phyloP scores from a whole-genome alignment of 2,888 invertebrate genomes.

The Microctonus aethiopoides region DNA sequence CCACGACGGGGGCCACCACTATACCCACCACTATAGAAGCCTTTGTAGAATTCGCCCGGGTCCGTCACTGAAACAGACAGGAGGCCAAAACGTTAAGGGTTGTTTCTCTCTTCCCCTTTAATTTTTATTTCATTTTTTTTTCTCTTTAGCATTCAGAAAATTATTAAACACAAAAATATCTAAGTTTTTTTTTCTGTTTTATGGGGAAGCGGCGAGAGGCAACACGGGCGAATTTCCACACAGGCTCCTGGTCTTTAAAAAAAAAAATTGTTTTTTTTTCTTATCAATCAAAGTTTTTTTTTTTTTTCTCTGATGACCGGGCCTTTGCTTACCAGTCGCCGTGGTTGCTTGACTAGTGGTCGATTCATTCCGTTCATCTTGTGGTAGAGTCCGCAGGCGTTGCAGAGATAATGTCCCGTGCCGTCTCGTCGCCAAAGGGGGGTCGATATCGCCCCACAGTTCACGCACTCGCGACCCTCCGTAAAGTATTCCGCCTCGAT shows the following conservation, averaged over 20 bases:
- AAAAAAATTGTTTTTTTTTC: constrained; percentile 35
- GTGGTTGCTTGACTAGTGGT: constrained; percentile 90
- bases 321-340: constrained; percentile 84
- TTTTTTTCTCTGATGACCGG: constrained; percentile 21
- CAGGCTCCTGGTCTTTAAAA: constrained; percentile 60
- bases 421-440: constrained; percentile 97
- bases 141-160: constrained; percentile 3
- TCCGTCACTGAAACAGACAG: constrained; percentile 74
- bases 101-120: constrained; percentile 37
- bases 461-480: constrained; percentile 97
- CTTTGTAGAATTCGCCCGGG: constrained; percentile 89
- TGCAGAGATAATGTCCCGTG: constrained; percentile 97
- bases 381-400: constrained; percentile 98
- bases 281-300: background rate
- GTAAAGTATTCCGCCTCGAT: constrained; percentile 65
- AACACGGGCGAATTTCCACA: constrained; percentile 66
- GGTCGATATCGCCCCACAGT: constrained; percentile 96
- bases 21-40: constrained; percentile 81
- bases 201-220: constrained; percentile 39
- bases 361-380: constrained; percentile 98
- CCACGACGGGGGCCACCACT: constrained; percentile 75
- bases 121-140: constrained; percentile 21
- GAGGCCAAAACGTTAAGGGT: constrained; percentile 70
- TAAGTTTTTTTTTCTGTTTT: background rate
- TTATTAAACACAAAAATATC: background rate